Evolutionary conservation across 1,140 invertebrate species (phyloP), one percentile per base, ranked within the genome.

Genomic region (Octopus sinensis): DNA sequence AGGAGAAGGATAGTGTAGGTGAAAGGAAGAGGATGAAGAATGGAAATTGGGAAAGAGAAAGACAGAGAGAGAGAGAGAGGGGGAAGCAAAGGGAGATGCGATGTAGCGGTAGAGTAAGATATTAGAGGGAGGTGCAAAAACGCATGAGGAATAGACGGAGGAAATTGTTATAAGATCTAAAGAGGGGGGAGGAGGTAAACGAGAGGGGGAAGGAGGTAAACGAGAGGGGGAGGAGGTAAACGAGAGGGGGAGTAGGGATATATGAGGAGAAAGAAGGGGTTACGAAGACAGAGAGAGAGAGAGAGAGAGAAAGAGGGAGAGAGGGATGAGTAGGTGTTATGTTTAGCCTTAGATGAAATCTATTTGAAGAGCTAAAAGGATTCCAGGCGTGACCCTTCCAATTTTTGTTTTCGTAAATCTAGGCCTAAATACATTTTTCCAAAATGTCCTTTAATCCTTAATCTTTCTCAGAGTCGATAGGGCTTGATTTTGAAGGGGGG

Each of bases 21-120:
- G 71, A 73, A 9, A 79, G 79, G n/a, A 54, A 71, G 53, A 71
- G 54, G 10, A 54, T 54, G n/a, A 68, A 43, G 51, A 71, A 43
- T 9, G 52, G 78, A 53, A 68, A 62, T 52, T 10, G 10, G n/a
- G 76, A 51, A 62, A 56, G 17, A 68, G 51, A 30, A 13, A 82
- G 51, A 56, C 53, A 80, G 0, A 82, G 56, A 80, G 52, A 78
- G 75, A 82, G 23, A 77, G 54, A 77, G 75, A 78, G 73, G 77
- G 79, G 77, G 79, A 80, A 71, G 78, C 81, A 84, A 51, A 80
- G 62, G 82, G 76, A 82, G 73, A 80, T 23, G 82, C 54, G 78
- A 51, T 77, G 79, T 80, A 76, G 83, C 9, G 83, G 79, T 10
- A 80, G 30, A 81, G 62, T 78, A 5, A 81, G 82, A 83, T 30